Conservation (phyloP, 53 echinoderm and acorn worm genomes). For the Crossaster papposus region DNA sequence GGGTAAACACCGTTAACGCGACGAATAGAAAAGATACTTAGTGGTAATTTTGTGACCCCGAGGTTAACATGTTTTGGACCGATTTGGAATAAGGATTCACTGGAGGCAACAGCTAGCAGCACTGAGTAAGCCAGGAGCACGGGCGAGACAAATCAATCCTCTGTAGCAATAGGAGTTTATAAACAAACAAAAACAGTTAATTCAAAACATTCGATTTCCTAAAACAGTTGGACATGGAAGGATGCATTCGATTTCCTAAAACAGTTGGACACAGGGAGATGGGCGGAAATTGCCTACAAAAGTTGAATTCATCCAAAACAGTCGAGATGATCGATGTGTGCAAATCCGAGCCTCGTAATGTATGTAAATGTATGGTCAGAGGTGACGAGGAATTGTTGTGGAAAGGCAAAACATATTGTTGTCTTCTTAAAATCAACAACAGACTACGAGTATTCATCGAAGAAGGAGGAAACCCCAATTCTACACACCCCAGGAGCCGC, state of each 20-base stretch:
- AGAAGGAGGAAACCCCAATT: background rate
- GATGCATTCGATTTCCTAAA: no score
- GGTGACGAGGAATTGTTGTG: background rate
- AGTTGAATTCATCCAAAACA: no score
- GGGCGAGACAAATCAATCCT: background rate
- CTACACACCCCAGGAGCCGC: background rate
- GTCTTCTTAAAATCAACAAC: constrained; percentile 3
- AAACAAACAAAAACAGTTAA: no score
- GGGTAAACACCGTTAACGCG: background rate
- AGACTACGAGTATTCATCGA: background rate
- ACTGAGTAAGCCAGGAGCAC: background rate
- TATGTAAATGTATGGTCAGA: background rate
- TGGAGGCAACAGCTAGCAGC: background rate
- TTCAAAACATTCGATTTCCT: no score
- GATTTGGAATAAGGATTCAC: constrained; percentile 19
- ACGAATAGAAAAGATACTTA: background rate
- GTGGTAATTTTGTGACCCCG: background rate
- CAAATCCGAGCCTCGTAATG: background rate
- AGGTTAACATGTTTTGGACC: constrained; percentile 9
- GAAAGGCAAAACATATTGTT: background rate
- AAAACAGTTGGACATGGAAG: no score
- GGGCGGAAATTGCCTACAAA: no score
- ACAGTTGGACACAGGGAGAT: no score
- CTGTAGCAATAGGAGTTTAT: background rate
- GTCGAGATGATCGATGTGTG: background rate